Conservation (phyloP, 2,797 vertebrate species). For the Danionella dracula region DNA sequence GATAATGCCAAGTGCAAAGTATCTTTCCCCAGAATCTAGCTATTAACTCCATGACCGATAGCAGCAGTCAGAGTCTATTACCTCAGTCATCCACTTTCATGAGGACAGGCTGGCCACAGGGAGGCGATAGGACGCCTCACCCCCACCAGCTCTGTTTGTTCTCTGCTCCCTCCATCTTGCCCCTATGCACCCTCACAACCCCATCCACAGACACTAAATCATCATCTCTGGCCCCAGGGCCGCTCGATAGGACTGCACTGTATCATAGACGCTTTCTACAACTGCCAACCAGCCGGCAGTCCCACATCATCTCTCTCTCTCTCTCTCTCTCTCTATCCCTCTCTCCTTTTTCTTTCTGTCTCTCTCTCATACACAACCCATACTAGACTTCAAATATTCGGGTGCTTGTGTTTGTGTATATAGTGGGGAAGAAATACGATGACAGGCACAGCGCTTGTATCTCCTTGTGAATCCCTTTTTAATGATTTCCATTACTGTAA, state of each 20-base stretch:
- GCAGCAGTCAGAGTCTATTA: slow-evolving; percentile 75
- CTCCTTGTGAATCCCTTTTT: slow-evolving; percentile 62
- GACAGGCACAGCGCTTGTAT: slow-evolving; percentile 52
- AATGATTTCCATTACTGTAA: slow-evolving; percentile 63
- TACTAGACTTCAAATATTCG: slow-evolving; percentile 4
- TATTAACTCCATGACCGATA: slow-evolving; percentile 76
- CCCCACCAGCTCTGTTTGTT: slow-evolving; percentile 66
- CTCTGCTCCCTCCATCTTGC: slow-evolving; percentile 42
- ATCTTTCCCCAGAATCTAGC: slow-evolving; percentile 62
- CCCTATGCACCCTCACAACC: slow-evolving; percentile 10
- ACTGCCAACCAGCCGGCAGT: background rate
- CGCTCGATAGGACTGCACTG: slow-evolving; percentile 22
- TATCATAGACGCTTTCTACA: slow-evolving; percentile 19
- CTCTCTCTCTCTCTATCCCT: slow-evolving; percentile 1
- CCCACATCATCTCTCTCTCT: background rate
- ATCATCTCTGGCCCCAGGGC: background rate
- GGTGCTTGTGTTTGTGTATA: slow-evolving; percentile 15
- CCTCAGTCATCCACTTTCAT: slow-evolving; percentile 74
- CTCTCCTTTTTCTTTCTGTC: background rate
- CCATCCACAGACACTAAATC: slow-evolving; percentile 21
- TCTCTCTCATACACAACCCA: slow-evolving; percentile 1
- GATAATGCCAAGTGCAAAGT: slow-evolving; percentile 54
- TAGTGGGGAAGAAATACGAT: slow-evolving; percentile 48
- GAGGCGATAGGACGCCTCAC: slow-evolving; percentile 27
- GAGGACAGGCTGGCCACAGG: slow-evolving; percentile 58